Conservation (phyloP, 2,888 invertebrate species). For the Drosophila dives region DNA sequence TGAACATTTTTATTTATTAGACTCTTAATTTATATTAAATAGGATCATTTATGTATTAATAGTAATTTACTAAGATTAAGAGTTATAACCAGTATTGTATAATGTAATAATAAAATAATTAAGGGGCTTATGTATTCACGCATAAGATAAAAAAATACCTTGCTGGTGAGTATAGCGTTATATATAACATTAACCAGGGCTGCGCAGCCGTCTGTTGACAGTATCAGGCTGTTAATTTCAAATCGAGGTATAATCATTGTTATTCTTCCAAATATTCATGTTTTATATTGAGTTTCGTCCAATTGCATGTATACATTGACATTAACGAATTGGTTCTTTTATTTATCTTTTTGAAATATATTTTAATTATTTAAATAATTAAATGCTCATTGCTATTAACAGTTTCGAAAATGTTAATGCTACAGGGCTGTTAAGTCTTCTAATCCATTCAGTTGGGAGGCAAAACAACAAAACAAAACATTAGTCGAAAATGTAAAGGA, state of each 20-base stretch:
- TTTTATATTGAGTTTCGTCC: neutral
- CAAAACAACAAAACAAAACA: conserved; percentile 12
- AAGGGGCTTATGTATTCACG: neutral
- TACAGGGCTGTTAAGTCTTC: conserved; percentile 6
- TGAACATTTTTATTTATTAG: neutral
- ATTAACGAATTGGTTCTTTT: neutral
- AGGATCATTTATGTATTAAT: neutral
- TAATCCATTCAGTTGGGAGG: neutral
- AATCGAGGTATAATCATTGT: neutral
- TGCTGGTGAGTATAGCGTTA: neutral
- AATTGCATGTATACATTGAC: neutral
- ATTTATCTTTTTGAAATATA: neutral
- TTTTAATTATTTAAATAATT: neutral
- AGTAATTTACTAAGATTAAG: neutral
- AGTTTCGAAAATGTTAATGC: conserved; percentile 20
- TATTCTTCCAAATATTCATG: neutral
- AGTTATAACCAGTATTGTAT: neutral
- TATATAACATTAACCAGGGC: conserved; percentile 4
- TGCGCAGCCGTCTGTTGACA: neutral
- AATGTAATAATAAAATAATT: neutral
- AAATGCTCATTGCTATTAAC: neutral
- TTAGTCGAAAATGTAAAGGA: conserved; percentile 15
- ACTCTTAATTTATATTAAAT: neutral
- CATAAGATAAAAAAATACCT: neutral
- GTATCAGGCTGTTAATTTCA: neutral